These are phyloP conservation scores for Entosphenus tridentatus DNA, from an alignment of 2,113 vertebrate species.

Conservation along the genomic window DNA sequence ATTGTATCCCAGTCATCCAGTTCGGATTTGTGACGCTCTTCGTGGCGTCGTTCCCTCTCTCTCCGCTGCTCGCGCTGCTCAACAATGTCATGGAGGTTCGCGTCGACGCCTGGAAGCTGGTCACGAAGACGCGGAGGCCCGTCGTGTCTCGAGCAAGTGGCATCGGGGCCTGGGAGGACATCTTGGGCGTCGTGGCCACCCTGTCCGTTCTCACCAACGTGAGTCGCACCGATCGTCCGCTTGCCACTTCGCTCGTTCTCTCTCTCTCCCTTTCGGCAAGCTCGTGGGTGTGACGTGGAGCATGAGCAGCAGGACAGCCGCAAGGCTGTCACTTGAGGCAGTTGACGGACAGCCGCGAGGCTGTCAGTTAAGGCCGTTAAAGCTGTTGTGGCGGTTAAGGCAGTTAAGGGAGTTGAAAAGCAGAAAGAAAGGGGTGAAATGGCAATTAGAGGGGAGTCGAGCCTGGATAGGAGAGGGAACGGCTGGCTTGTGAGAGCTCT, in stretches of 20 bases:
- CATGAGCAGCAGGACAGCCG: too few relatives aligned
- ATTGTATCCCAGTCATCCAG: constrained; percentile 44
- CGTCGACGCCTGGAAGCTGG: constrained; percentile 69
- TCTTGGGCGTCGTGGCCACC: constrained; percentile 61
- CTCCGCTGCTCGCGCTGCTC: constrained; percentile 56
- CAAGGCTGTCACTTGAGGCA: too few relatives aligned
- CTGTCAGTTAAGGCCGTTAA: too few relatives aligned
- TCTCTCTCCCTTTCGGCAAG: background rate
- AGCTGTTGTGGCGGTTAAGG: too few relatives aligned
- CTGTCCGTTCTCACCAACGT: constrained; percentile 72
- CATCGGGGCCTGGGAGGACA: constrained; percentile 78
- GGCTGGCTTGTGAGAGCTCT: too few relatives aligned
- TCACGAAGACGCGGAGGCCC: constrained; percentile 55
- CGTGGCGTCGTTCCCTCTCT: constrained; percentile 80
- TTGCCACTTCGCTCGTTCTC: too few relatives aligned
- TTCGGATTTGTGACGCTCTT: constrained; percentile 88
- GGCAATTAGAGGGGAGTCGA: too few relatives aligned
- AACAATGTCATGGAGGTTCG: constrained; percentile 77
- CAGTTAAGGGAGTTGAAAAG: too few relatives aligned
- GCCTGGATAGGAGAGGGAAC: too few relatives aligned
- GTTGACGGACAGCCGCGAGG: too few relatives aligned
- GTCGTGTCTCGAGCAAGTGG: constrained; percentile 57
- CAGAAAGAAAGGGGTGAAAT: too few relatives aligned
- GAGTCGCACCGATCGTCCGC: constrained; percentile 14
- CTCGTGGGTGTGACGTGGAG: too few relatives aligned